Percentiles rank a stretch among this genome's conserved stretches.
These are phyloP conservation scores for Apis laboriosa DNA, from an alignment of 1,140 invertebrate species.

Conservation along the genomic window DNA sequence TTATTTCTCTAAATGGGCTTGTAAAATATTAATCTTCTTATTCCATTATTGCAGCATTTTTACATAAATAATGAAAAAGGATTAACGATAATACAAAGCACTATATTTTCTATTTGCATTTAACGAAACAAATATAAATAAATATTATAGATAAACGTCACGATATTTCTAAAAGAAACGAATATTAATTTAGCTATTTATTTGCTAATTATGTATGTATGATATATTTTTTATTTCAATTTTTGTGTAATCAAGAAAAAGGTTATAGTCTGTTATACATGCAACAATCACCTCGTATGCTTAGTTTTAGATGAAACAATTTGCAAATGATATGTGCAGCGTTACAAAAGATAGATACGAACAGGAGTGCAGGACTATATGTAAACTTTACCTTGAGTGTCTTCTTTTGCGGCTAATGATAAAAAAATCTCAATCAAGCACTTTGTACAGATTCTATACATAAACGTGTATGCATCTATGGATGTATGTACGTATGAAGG, in stretches of 20 bases:
- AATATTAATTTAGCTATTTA: background rate
- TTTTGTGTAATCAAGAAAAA: background rate
- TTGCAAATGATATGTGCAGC: constrained; percentile 22
- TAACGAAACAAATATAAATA: background rate
- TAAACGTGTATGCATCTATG: constrained; percentile 41
- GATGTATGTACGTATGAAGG: constrained; percentile 48
- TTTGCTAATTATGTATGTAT: background rate
- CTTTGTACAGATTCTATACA: constrained; percentile 77
- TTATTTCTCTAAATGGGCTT: background rate
- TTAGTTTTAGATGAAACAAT: constrained; percentile 15
- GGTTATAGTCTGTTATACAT: background rate
- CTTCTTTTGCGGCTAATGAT: constrained; percentile 77
- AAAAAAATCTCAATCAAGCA: constrained; percentile 74
- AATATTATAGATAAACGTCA: background rate
- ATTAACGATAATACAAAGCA: background rate
- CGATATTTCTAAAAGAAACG: too few relatives aligned
- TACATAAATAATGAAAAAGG: too few relatives aligned
- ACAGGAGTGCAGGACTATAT: constrained; percentile 56
- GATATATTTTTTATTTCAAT: background rate
- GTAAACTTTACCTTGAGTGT: constrained; percentile 78
- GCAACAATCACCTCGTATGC: constrained; percentile 1
- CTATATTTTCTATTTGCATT: background rate
- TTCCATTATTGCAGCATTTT: background rate
- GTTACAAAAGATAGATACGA: constrained; percentile 33
- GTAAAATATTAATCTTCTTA: background rate